Evolutionary conservation across 2,113 vertebrate genomes (phyloP), one percentile per base, ranked within the genome.

Genomic region (Takifugu bimaculatus): DNA sequence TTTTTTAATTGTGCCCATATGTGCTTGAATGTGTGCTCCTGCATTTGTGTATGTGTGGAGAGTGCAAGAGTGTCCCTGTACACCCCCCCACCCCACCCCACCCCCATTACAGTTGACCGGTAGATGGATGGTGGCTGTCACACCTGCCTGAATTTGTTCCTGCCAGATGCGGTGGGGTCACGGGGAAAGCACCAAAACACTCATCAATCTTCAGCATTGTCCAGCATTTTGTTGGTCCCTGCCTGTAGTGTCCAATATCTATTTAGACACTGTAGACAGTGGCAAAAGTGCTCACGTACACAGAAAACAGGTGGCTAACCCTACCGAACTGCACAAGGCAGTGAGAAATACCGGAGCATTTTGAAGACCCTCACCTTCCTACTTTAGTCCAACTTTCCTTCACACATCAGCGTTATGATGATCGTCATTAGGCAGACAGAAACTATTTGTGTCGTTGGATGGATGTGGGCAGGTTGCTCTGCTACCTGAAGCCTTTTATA

Each of bases 61-160:
- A 51, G 26, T 52, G 63, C 9, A 52, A 60, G 70, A 28, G 52
- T 65, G 61, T 78, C 55, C 52, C 52, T 54, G 64, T 68, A 75
- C 59, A 65, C 66, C 59, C 75, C 65, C 78, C 58, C 7, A 11
- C 25, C 25, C 4, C 11, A 52, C 25, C 25, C 50, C 50, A 26
- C 62, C 78, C 82, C 79, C 68, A 69, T 82, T 80, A 65, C 81
- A 64, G 74, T 83, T 86, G 89, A 88, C 84, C 84, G 39, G 62
- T 81, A 91, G 90, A 91, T 90, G 81, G 88, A 91, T 91, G 87
- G 81, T 65, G 78, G 82, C 88, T 88, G 88, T 90, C 90, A 90
- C 85, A 83, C 84, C 84, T 78, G 85, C 80, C 89, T 87, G 83
- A 84, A 81, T 89, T 81, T 84, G 85, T 86, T 85, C 80, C 84